A percentile compares a stretch with the other conserved stretches of the same genome.
phyloP scores from a whole-genome alignment of 2,113 vertebrate species.

The Polyodon spathula region DNA sequence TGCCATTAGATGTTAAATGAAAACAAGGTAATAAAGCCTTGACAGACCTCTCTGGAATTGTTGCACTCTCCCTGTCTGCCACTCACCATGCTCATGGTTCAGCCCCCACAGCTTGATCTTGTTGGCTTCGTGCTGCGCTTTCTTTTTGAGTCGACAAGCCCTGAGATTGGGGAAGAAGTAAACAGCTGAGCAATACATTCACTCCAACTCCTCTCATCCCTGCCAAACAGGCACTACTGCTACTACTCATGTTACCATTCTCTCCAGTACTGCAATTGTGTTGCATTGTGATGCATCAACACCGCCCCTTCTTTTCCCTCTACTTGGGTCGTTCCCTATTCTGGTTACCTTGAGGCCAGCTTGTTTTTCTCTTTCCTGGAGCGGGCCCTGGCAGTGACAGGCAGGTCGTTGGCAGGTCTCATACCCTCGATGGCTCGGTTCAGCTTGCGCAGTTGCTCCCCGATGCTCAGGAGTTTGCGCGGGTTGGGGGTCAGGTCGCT shows the following conservation, averaged over 20 bases:
- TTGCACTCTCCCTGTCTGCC: no score
- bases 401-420: constrained; percentile 46
- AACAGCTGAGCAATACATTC: no score
- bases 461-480: constrained; percentile 56
- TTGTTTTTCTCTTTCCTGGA: constrained; percentile 64
- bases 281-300: no score
- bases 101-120: constrained; percentile 19
- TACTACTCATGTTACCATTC: constrained; percentile 1
- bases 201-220: constrained; percentile 25
- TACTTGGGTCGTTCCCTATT: no score
- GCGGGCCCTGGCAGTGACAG: constrained; percentile 35
- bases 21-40: no score
- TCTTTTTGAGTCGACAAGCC: constrained; percentile 20
- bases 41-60: no score
- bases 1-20: no score
- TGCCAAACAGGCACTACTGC: background rate
- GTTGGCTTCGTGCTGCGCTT: constrained; percentile 21
- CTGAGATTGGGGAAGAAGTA: background rate
- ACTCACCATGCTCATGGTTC: constrained; percentile 18
- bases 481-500: constrained; percentile 60
- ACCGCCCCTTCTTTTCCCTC: no score
- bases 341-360: constrained; percentile 19
- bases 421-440: constrained; percentile 57
- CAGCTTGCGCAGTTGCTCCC: constrained; percentile 58
- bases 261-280: no score